phyloP scores from a whole-genome alignment of 53 echinoderm and acorn worm species.

The Pentamera pediparva region DNA sequence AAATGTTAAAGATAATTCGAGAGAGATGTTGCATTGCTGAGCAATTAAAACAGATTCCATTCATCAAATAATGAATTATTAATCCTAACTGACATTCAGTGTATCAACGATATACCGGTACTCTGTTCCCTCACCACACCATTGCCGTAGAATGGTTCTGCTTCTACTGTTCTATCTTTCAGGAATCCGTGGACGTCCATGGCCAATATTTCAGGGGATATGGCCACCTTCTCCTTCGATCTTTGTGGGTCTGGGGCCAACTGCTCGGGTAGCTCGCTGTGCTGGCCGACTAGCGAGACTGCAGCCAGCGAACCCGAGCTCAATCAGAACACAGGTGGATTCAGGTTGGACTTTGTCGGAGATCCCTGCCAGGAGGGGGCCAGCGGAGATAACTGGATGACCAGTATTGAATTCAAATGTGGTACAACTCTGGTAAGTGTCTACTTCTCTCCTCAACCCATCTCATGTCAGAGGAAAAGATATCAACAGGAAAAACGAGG shows the following conservation, averaged over 20 bases:
- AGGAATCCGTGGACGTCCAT: slow-evolving; percentile 24
- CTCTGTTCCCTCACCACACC: no score
- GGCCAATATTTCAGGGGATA: not conserved
- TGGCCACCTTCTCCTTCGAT: not conserved
- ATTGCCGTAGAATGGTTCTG: no score
- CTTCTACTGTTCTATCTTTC: no score
- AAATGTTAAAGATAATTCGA: no score
- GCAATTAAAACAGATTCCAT: no score
- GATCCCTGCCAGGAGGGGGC: not conserved
- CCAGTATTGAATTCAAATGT: slow-evolving; percentile 24
- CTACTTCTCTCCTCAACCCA: no score
- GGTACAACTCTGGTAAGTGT: slow-evolving; percentile 17
- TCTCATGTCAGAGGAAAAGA: no score
- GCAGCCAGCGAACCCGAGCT: not conserved
- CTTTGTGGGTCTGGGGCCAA: not conserved
- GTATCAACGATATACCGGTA: no score
- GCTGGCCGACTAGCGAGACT: not conserved
- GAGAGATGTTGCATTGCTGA: no score
- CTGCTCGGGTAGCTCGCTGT: not conserved
- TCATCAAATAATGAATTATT: no score
- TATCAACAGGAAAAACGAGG: no score
- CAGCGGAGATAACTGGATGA: not conserved
- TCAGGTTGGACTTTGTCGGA: not conserved
- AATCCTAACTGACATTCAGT: no score
- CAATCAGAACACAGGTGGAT: not conserved